Evolutionary conservation across 1,140 invertebrate species (phyloP), one percentile per base, ranked within the genome.

Genomic region (Saxidomus purpurata): DNA sequence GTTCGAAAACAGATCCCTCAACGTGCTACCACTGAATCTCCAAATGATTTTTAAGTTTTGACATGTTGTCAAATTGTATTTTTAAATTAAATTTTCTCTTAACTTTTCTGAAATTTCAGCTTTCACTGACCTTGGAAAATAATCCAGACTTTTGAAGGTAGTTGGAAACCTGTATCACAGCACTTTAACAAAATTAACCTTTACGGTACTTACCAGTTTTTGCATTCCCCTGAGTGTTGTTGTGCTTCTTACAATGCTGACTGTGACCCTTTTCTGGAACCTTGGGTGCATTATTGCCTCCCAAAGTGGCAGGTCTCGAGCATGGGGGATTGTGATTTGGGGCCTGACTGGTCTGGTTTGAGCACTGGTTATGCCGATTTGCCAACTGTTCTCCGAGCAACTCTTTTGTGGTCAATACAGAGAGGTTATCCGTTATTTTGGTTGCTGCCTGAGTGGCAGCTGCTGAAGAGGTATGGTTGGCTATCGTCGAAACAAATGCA

Each of bases 301-400:
- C 94, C 4, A 94, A 63, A 28, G 94, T 93, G 34, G 91, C 91
- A 80, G 93, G 94, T 52, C 94, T 81, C 13, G 93, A 93, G 82
- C 93, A 93, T 13, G 93, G 93, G 25, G 93, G 94, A n/a, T 79
- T 83, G 69, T 91, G 88, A 61, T 55, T 89, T 13, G 67, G 82
- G 3, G 40, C 19, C 9, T 83, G 67, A 67, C 36, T 63, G 47
- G 55, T 47, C 77, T 87, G 84, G 40, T 79, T 83, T 40, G 55
- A 71, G 67, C 84, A 87, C 55, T 76, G 74, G 36, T 79, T 79
- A 40, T 63, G 63, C 40, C 83, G 90, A 28, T 69, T 77, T 2
- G 59, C 47, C 47, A 84, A 36, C 38, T 85, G 76, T 43, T 55
- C 82, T 36, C 69, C 82, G 22, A 84, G 59, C 17, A 69, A 43